Percentiles rank a stretch among this genome's conserved stretches.
These are phyloP conservation scores for Sardina pilchardus DNA, from an alignment of 2,113 vertebrate genomes.

Conservation along the genomic window DNA sequence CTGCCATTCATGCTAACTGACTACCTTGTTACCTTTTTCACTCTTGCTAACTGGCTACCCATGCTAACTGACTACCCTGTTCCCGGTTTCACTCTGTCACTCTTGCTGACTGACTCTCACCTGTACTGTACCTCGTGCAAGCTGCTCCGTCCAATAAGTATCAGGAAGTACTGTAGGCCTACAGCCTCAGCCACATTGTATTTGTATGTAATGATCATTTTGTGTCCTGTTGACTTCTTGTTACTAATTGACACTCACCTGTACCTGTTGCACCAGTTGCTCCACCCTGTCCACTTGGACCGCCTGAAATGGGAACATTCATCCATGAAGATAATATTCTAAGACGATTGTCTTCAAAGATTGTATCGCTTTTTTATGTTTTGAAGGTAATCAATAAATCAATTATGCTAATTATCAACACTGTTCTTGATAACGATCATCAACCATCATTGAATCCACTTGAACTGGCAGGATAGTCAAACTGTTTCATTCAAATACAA, in stretches of 20 bases:
- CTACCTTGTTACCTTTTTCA: too few species aligned
- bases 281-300: conserved; percentile 26
- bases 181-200: conserved; percentile 2
- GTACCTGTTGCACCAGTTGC: not conserved
- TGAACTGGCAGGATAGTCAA: not conserved
- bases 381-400: too few species aligned
- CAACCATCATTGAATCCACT: not conserved
- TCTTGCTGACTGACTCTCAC: too few species aligned
- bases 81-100: too few species aligned
- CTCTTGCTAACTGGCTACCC: too few species aligned
- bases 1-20: too few species aligned
- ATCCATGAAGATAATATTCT: not conserved
- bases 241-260: not conserved
- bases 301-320: not conserved
- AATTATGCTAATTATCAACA: too few species aligned
- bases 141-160: not conserved
- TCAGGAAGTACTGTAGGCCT: not conserved
- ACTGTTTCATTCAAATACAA: not conserved
- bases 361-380: not conserved
- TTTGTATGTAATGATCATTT: conserved; percentile 32
- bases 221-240: not conserved
- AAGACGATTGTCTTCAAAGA: not conserved
- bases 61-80: too few species aligned
- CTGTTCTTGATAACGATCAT: not conserved
- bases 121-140: not conserved